Base-by-base conservation (phyloP, 2,797 vertebrate species). In the Philypnodon macrostomus region DNA sequence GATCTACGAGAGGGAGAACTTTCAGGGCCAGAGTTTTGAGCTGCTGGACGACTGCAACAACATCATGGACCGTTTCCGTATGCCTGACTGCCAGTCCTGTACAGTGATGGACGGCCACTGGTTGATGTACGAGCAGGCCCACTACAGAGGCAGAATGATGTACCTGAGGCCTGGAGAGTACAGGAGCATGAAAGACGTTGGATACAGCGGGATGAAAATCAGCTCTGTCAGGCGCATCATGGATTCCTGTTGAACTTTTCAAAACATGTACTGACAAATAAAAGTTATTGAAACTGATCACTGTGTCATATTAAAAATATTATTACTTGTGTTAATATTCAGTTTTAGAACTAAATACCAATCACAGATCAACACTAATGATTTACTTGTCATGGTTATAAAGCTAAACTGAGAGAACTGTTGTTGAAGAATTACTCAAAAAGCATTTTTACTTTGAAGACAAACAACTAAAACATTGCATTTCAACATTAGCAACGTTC, bases 111-210 rank as follows among this genome's bases (percentile, higher is more conserved):
- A 87, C 13, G 86, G 71, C 60, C 68, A 87, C 77, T 88, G 87
- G 86, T 67, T 88, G 62, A 67, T 81, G 78, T 87, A 85, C 55
- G 72, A 76, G 55, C 78, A 77, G 58, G 53, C 68, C 39, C 18
- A 83, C 16, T 88, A 63, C 76, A 76, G 70, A 63, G 86, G 85
- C 65, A 81, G 47, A 64, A 76, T 76, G 83, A 50, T 71, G 60
- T 85, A 87, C 80, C 35, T 86, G 62, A 81, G 75, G 27, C 85
- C 83, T 0, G 83, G 86, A 29, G 85, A 88, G 67, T 83, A 91
- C 63, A 80, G 63, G 70, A 85, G 23, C 66, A 69, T 81, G 51
- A 81, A 73, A 1, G 82, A 88, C 4, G 8, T 81, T 54, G 78
- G 80, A 18, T 63, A 29, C 61, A 65, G 71, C 4, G 64, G 67